Evolutionary conservation across 2,888 invertebrate species (phyloP).

Genomic region (Melinopterus prodromus): DNA sequence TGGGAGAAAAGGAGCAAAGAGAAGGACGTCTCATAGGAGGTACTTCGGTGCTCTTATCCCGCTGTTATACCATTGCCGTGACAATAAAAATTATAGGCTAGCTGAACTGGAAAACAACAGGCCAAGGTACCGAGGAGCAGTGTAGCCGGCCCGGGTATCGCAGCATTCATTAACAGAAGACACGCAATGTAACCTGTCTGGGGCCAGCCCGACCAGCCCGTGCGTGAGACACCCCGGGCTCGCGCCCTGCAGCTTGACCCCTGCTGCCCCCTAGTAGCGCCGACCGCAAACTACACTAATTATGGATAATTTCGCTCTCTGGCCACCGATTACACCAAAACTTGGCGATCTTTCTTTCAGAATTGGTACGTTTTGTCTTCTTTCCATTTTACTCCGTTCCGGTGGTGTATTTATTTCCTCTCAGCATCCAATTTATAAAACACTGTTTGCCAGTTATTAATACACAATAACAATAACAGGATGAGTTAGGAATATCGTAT

Average conservation of each 20-base stretch:
- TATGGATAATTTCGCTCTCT: slow-evolving; percentile 44
- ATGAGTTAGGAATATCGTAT: too few species aligned
- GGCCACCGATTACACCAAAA: not conserved
- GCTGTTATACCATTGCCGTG: slow-evolving; percentile 66
- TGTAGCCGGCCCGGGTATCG: slow-evolving; percentile 57
- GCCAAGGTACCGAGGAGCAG: slow-evolving; percentile 57
- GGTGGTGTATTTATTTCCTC: slow-evolving; percentile 13
- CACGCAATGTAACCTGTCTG: slow-evolving; percentile 60
- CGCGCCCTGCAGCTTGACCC: slow-evolving; percentile 48
- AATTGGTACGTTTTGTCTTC: not conserved
- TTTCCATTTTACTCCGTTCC: not conserved
- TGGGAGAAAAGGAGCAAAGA: slow-evolving; percentile 17
- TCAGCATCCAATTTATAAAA: not conserved
- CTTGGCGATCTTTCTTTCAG: not conserved
- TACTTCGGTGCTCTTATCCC: slow-evolving; percentile 54
- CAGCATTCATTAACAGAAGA: slow-evolving; percentile 67
- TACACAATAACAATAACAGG: too few species aligned
- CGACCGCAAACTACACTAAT: slow-evolving; percentile 48
- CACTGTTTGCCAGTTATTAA: too few species aligned
- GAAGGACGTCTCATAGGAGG: slow-evolving; percentile 4
- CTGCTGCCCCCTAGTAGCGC: slow-evolving; percentile 49
- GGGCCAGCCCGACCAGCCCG: slow-evolving; percentile 38
- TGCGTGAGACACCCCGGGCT: slow-evolving; percentile 50
- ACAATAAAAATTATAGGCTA: slow-evolving; percentile 71
- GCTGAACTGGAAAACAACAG: slow-evolving; percentile 69